Evolutionary conservation across 1,140 invertebrate species (phyloP), one percentile per base, ranked within the genome.

Genomic region (Leptinotarsa defecta): DNA sequence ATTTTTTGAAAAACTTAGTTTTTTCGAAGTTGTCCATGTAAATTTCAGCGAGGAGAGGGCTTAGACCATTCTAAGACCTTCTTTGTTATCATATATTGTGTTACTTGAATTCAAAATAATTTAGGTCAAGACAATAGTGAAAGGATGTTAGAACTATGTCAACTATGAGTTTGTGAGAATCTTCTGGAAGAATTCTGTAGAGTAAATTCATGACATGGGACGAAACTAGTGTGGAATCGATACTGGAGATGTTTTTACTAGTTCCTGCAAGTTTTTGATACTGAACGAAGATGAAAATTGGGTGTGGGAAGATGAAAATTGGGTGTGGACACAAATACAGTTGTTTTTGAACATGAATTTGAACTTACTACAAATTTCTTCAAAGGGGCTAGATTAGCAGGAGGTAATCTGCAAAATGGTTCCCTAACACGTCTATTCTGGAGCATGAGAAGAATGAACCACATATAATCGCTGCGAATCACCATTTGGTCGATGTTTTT

Each of bases 401-500:
- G 83, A 43, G 86, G 86, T 8, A 80, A 43, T 76, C 78, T 76
- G 57, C 80, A 82, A 64, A 87, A 87, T 11, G 85, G 86, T 8
- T 82, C 80, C 4, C 78, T 81, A n/a, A 86, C 75, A 64, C 76
- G 78, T 71, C 84, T 84, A 62, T 76, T 83, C 76, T 86, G 84
- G 68, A 87, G 74, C 76, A 86, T 85, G 6, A 86, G 71, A 1
- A 86, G 76, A 17, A 87, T 76, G 69, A 86, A 85, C 85, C 86
- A 86, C 83, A 86, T 87, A 71, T 87, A 87, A 48, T 86, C 85
- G 68, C 85, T 86, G 48, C 86, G 73, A 5, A 80, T 82, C 5
- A 76, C 70, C 75, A 85, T 77, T 68, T 84, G 76, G 17, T 84
- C 80, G 5, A 76, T 57, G 52, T 70, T 81, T 57, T 81, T 76